A percentile compares a stretch with the other conserved stretches of the same genome.
Conservation (phyloP, 2,797 vertebrate genomes). For the Pipistrellus pipistrellus region DNA sequence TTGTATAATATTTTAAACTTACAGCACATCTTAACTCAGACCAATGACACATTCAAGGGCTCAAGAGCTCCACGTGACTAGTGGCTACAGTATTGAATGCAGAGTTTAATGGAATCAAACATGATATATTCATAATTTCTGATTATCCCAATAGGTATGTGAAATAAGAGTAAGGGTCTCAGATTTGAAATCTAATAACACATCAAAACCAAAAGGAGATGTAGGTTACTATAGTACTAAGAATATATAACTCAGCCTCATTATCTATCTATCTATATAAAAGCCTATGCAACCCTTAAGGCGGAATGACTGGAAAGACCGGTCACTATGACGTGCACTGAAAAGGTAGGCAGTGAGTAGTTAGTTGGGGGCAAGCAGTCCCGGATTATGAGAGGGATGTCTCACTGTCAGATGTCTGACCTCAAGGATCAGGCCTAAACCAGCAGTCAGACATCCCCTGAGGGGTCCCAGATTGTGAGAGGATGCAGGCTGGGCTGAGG, state of each 20-base stretch:
- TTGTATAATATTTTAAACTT: slow-evolving; percentile 51
- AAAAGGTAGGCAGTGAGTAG: too few species aligned
- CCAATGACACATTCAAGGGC: background rate
- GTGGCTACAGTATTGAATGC: background rate
- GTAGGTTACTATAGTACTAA: background rate
- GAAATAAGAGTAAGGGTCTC: background rate
- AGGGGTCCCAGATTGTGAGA: too few species aligned
- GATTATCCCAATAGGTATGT: background rate
- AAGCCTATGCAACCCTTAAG: too few species aligned
- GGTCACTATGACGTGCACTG: too few species aligned
- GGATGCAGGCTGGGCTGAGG: too few species aligned
- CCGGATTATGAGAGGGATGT: too few species aligned
- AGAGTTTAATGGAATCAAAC: background rate
- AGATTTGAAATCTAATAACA: background rate
- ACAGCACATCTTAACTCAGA: background rate
- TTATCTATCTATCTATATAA: slow-evolving; percentile 29
- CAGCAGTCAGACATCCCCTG: too few species aligned
- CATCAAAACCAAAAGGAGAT: background rate
- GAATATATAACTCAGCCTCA: background rate
- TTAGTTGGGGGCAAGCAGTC: too few species aligned
- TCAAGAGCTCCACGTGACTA: background rate
- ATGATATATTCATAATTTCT: background rate
- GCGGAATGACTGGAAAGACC: too few species aligned
- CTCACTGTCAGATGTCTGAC: too few species aligned
- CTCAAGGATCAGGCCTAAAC: too few species aligned